phyloP scores from a whole-genome alignment of 2,113 vertebrate genomes.

The Rousettus leschenaultii region DNA sequence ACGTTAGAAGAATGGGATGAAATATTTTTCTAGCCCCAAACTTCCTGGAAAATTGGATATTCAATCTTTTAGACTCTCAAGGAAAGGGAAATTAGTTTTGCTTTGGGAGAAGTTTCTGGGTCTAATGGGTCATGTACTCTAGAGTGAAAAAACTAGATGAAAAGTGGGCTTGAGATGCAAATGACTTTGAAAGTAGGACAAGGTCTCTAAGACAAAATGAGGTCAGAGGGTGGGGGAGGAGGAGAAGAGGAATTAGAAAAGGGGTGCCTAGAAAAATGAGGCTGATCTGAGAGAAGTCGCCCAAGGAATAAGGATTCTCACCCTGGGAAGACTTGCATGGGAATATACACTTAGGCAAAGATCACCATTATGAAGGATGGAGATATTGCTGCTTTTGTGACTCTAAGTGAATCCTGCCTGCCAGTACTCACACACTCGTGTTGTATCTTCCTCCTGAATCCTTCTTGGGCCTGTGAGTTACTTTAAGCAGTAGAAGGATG shows the following conservation, averaged over 20 bases:
- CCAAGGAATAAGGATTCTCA: no score
- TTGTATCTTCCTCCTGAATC: neutral
- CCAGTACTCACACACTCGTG: neutral
- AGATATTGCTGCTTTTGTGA: neutral
- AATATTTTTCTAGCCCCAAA: neutral
- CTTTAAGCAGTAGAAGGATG: neutral
- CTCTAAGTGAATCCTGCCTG: neutral
- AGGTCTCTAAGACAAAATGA: neutral
- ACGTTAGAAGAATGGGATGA: neutral
- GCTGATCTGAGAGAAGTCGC: neutral
- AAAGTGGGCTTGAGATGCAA: neutral
- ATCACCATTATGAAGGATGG: rapidly evolving
- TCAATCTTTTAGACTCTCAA: neutral
- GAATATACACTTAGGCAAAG: neutral
- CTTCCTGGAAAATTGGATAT: neutral
- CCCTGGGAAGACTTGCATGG: neutral
- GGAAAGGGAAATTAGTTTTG: neutral
- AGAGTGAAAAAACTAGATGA: neutral
- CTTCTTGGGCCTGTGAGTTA: neutral
- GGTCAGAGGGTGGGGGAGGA: neutral
- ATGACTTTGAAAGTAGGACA: neutral
- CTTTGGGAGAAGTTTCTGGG: neutral
- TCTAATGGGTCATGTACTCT: neutral
- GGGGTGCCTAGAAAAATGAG: neutral
- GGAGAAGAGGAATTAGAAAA: neutral